Percentiles rank a stretch among this genome's conserved stretches.
phyloP scores from a whole-genome alignment of 1,140 invertebrate species.

The Orchestia grillus region DNA sequence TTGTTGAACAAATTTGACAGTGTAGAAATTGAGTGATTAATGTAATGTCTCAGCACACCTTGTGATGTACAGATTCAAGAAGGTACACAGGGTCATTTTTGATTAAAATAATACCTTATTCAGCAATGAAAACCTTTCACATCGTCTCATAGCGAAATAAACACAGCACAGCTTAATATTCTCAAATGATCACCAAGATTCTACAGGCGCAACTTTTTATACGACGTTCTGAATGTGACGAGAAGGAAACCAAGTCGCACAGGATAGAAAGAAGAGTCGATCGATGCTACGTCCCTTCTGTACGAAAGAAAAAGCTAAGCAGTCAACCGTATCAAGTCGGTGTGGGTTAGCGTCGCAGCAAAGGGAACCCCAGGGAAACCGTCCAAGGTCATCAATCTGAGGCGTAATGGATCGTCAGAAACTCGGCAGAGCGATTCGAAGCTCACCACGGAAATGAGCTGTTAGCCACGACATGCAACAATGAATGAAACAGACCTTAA shows the following conservation, averaged over 20 bases:
- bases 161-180: background rate
- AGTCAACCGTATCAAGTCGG: background rate
- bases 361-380: background rate
- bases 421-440: background rate
- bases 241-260: background rate
- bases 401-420: background rate
- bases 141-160: background rate
- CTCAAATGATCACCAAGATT: background rate
- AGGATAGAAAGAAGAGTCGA: background rate
- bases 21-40: background rate
- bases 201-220: background rate
- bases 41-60: background rate
- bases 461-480: background rate
- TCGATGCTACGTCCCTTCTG: background rate
- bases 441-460: background rate
- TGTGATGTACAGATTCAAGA: background rate
- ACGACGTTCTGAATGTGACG: background rate
- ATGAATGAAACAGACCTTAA: background rate
- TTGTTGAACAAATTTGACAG: too few relatives aligned
- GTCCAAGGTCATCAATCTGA: background rate
- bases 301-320: background rate
- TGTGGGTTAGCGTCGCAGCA: background rate
- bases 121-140: background rate
- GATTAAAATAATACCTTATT: background rate
- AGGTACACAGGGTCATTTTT: background rate